Percentiles rank a stretch among this genome's conserved stretches.
phyloP scores from a whole-genome alignment of 1,140 invertebrate genomes.

The Heliconius hewitsoni region DNA sequence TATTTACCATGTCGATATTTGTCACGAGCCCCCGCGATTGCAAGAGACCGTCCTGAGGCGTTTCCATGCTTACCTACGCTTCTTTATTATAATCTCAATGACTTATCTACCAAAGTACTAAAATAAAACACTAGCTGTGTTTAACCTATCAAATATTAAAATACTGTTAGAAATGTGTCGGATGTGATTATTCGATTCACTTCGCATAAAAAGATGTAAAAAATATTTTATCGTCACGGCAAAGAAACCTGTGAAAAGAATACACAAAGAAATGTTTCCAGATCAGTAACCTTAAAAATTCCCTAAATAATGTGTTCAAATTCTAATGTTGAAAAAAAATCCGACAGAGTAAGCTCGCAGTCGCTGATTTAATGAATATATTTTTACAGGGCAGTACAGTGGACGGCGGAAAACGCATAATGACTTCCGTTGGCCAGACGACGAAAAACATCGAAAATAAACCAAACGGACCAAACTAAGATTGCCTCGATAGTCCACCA shows the following conservation, averaged over 20 bases:
- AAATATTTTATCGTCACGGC: background rate
- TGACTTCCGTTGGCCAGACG: slow-evolving; percentile 71
- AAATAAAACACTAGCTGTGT: background rate
- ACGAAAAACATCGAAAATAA: slow-evolving; percentile 74
- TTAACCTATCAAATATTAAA: background rate
- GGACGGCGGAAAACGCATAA: slow-evolving; percentile 75
- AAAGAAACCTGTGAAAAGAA: background rate
- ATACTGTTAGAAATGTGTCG: background rate
- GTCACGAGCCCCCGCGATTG: slow-evolving; percentile 65
- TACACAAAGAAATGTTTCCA: slow-evolving; percentile 9
- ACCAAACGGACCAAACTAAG: slow-evolving; percentile 42
- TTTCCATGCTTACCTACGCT: slow-evolving; percentile 25
- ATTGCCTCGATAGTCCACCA: slow-evolving; percentile 30
- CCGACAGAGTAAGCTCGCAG: slow-evolving; percentile 49
- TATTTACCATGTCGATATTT: slow-evolving; percentile 75
- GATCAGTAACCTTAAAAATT: slow-evolving; percentile 32
- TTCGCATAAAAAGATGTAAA: background rate
- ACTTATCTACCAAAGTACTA: background rate
- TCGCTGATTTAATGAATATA: slow-evolving; percentile 76
- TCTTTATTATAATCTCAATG: slow-evolving; percentile 23
- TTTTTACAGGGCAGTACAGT: slow-evolving; percentile 71
- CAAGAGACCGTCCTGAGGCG: slow-evolving; percentile 40
- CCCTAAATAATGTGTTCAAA: slow-evolving; percentile 33
- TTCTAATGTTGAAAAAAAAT: slow-evolving; percentile 40
- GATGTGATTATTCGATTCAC: background rate